Percentiles rank a stretch among this genome's conserved stretches.
These are phyloP conservation scores for Epinotia brunnichana DNA, from an alignment of 2,888 invertebrate species.

Conservation along the genomic window DNA sequence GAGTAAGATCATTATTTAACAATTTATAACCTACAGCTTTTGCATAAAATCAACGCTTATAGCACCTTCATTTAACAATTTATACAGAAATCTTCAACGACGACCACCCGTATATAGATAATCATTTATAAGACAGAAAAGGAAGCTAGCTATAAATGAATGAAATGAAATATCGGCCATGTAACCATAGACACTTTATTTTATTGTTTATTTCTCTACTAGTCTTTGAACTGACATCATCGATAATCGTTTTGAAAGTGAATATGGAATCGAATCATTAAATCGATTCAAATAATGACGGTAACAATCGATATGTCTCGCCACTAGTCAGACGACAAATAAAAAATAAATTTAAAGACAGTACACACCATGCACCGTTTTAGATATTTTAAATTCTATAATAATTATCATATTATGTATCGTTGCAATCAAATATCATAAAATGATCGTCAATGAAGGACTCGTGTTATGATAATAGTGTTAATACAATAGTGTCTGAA, in stretches of 20 bases:
- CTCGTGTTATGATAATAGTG: neutral
- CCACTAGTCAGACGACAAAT: neutral
- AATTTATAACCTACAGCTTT: slow-evolving; percentile 82
- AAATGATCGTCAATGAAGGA: neutral
- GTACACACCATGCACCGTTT: neutral
- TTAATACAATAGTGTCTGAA: neutral
- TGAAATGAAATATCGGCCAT: slow-evolving; percentile 76
- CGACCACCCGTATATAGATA: slow-evolving; percentile 77
- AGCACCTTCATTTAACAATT: slow-evolving; percentile 84
- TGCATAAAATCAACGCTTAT: slow-evolving; percentile 82
- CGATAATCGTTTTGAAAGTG: slow-evolving; percentile 12
- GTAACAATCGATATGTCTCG: slow-evolving; percentile 2
- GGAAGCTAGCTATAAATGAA: slow-evolving; percentile 76
- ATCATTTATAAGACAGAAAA: slow-evolving; percentile 76
- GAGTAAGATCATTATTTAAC: slow-evolving; percentile 94
- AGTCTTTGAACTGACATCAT: slow-evolving; percentile 46
- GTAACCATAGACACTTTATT: slow-evolving; percentile 62
- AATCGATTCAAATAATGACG: slow-evolving; percentile 3
- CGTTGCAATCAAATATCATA: neutral
- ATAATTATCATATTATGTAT: neutral
- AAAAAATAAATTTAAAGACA: neutral
- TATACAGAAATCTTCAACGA: slow-evolving; percentile 77
- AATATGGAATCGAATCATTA: neutral
- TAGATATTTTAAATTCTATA: neutral
- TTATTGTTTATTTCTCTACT: slow-evolving; percentile 44